Conservation (phyloP, 1,140 invertebrate species). For the Sipha flava region DNA sequence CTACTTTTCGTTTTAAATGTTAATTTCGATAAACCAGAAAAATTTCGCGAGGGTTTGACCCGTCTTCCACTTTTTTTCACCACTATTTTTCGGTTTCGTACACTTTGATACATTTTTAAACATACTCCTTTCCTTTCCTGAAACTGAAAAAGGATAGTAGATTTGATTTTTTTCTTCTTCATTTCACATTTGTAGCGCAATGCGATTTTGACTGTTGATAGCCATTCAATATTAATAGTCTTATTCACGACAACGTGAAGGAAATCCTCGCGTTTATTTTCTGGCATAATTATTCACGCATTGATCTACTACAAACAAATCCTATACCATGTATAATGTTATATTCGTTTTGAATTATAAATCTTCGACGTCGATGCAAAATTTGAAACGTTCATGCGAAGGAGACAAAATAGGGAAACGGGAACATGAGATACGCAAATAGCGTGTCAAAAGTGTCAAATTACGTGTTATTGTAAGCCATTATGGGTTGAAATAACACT, state of each 20-base stretch:
- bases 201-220: no score
- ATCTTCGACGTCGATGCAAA: no score
- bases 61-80: neutral
- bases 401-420: neutral
- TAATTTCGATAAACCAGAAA: slow-evolving; percentile 12
- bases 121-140: neutral
- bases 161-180: neutral
- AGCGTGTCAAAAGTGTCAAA: neutral
- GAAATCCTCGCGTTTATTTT: no score
- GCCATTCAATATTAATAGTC: no score
- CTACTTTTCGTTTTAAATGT: slow-evolving; percentile 26
- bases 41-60: neutral
- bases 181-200: no score
- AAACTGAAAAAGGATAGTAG: neutral
- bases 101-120: neutral
- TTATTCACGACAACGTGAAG: no score
- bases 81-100: neutral
- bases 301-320: no score
- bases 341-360: no score
- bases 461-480: neutral
- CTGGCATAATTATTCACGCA: no score
- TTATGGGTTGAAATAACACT: neutral
- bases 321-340: no score
- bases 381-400: no score
- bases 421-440: neutral